Base-by-base conservation (phyloP, 2,797 vertebrate genomes). In the Myotis planiceps region DNA sequence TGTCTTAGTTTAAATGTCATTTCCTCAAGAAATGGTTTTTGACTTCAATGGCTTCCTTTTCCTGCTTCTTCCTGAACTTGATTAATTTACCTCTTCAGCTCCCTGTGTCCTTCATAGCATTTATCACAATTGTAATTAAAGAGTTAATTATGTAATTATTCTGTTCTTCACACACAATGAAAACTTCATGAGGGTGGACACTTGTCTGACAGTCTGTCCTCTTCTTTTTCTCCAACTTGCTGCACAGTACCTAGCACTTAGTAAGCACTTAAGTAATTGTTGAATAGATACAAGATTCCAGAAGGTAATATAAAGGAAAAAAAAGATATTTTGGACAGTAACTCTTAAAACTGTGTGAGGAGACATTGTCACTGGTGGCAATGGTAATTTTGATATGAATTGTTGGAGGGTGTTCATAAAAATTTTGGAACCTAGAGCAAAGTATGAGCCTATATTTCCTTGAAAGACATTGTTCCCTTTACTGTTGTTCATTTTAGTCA, bases 131-230 rank as follows among this genome's bases (percentile, higher is more conserved):
- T 58, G 7, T 94, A 80, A 65, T 83, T 92, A 92, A 81, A 9
- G 74, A 74, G 29, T 71, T 90, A 72, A 71, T 86, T 94, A 72
- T 72, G 37, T 91, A 85, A 82, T 53, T 74, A 66, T 29, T 90
- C 14, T 93, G 49, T 68, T 88, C 37, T 68, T 88, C 37, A 79
- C 8, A 79, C 6, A 34, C 34, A 47, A 0, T 80, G 14, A 78
- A 66, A 92, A 90, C 19, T 84, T 53, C 53, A 25, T 69, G 39
- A 93, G 29, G 63, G 29, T 8, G 66, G 58, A 66, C 18, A 6
- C 10, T 60, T 90, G n/a, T 32, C 76, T 66, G 15, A 82, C 19
- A 49, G 12, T 25, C 29, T 88, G 6, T 88, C 12, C 18, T 39
- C 5, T 58, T 78, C 19, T 81, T 76, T 83, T 92, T 78, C 51